A percentile compares a stretch with the other conserved stretches of the same genome.
These are phyloP conservation scores for Tipula confusa DNA, from an alignment of 2,888 invertebrate genomes.

Conservation along the genomic window DNA sequence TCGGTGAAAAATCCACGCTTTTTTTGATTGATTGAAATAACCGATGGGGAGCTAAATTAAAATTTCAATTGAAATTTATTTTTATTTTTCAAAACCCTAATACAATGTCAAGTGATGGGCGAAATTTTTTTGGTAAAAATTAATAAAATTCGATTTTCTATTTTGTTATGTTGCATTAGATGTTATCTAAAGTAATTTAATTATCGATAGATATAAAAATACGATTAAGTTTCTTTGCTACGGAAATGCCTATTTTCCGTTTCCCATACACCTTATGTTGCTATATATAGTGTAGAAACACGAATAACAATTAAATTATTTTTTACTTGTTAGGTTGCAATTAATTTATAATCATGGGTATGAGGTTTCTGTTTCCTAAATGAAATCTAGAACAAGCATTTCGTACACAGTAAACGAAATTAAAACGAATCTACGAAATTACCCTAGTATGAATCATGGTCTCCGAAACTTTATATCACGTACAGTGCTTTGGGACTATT, in stretches of 20 bases:
- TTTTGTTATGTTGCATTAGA: background rate
- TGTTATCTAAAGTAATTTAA: background rate
- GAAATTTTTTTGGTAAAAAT: background rate
- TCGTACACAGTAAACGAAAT: no score
- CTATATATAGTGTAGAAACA: background rate
- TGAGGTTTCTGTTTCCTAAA: background rate
- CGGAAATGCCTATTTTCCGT: background rate
- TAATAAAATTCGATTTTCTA: background rate
- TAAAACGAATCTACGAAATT: background rate
- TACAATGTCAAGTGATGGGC: background rate
- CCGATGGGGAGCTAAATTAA: conserved; percentile 8
- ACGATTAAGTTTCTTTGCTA: background rate
- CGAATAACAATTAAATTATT: background rate
- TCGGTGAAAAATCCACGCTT: background rate
- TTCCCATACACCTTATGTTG: no score
- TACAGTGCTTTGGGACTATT: no score
- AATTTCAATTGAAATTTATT: background rate
- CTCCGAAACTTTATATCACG: no score
- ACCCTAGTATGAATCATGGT: no score
- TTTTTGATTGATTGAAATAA: conserved; percentile 8
- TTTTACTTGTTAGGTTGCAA: no score
- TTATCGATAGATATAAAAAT: background rate
- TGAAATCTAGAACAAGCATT: no score
- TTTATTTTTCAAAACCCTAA: background rate
- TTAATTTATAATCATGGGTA: background rate